Percentiles rank a stretch among this genome's conserved stretches.
These are phyloP conservation scores for Silurus glanis DNA, from an alignment of 2,113 vertebrate genomes.

Conservation along the genomic window DNA sequence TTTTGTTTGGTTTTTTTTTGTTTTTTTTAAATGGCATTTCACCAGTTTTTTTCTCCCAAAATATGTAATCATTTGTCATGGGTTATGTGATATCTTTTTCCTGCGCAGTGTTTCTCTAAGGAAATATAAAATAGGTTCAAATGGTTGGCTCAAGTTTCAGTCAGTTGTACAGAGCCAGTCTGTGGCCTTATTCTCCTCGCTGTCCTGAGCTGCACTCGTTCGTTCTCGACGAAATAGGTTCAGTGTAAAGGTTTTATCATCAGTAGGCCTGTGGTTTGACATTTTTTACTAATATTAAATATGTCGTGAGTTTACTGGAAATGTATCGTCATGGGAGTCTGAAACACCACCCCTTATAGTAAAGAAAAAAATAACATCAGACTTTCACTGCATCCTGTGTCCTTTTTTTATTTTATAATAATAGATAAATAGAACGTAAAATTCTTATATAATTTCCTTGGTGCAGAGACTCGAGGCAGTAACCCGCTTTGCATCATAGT, in stretches of 20 bases:
- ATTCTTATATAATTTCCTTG: background rate
- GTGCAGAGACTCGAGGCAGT: background rate
- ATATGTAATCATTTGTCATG: background rate
- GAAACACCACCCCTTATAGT: background rate
- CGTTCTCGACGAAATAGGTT: background rate
- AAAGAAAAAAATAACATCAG: background rate
- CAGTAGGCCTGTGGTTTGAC: background rate
- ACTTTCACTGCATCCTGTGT: constrained; percentile 5
- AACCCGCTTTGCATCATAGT: background rate
- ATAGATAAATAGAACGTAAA: background rate
- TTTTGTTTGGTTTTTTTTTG: too few species aligned
- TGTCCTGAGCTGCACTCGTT: background rate
- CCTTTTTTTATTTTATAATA: background rate
- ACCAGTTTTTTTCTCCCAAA: background rate
- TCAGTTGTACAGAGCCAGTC: background rate
- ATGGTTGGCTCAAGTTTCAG: background rate
- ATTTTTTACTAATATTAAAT: background rate
- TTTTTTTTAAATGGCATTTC: background rate
- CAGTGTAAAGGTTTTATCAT: constrained; percentile 19
- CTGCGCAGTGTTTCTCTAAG: background rate
- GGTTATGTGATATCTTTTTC: background rate
- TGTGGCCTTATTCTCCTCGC: background rate
- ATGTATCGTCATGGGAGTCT: background rate
- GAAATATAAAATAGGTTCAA: background rate
- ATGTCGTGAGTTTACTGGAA: background rate